Conservation (phyloP, 2,797 vertebrate genomes). For the Microctenopoma steveboyesi region DNA sequence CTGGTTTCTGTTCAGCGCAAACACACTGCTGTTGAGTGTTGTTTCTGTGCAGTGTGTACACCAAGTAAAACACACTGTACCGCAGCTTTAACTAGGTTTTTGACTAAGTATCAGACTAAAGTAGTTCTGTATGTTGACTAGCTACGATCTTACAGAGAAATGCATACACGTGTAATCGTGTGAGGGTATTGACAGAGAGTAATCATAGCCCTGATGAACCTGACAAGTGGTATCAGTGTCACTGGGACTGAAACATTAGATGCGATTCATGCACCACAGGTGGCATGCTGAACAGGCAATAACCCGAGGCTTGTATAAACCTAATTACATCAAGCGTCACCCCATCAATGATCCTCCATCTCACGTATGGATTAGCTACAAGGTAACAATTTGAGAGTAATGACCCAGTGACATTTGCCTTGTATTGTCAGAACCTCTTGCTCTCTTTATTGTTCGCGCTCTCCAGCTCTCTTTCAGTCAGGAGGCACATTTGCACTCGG, state of each 20-base stretch:
- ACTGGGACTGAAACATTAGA: constrained; percentile 52
- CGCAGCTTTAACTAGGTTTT: not conserved
- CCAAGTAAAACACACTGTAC: not conserved
- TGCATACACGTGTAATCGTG: constrained; percentile 31
- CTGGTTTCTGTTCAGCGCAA: constrained; percentile 24
- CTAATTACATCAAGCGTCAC: constrained; percentile 72
- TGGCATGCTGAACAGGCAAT: constrained; percentile 63
- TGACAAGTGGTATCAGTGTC: constrained; percentile 50
- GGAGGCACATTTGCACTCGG: constrained; percentile 62
- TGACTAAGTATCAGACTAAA: constrained; percentile 1
- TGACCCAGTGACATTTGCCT: constrained; percentile 64
- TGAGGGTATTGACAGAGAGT: constrained; percentile 39
- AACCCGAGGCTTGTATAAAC: constrained; percentile 66
- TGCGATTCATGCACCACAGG: constrained; percentile 60
- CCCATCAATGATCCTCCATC: constrained; percentile 60
- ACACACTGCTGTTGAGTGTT: constrained; percentile 8
- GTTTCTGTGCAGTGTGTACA: too few species aligned
- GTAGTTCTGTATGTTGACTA: not conserved
- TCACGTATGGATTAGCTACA: constrained; percentile 72
- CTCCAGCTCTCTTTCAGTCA: constrained; percentile 46
- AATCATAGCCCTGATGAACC: constrained; percentile 50
- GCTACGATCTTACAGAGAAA: constrained; percentile 10
- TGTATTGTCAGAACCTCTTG: constrained; percentile 63
- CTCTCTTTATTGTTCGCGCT: constrained; percentile 41
- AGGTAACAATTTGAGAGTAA: constrained; percentile 67